Evolutionary conservation across 2,113 vertebrate species (phyloP), one percentile per base, ranked within the genome.

Genomic region (Orientallactaga bullata): DNA sequence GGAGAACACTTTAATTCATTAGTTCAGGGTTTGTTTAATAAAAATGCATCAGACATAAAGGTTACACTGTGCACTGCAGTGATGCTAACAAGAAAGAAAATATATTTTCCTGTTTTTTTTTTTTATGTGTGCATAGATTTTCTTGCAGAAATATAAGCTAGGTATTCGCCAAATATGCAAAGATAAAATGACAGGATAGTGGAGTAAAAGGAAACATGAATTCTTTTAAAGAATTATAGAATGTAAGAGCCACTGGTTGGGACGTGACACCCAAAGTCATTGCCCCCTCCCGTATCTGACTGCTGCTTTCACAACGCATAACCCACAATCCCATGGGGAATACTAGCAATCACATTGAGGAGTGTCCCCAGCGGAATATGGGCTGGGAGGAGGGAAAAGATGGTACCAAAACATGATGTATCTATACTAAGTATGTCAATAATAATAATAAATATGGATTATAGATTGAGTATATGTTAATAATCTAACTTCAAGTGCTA

Each of bases 161-260:
- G 2, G 9, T 92, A 7, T 61, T 39, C 30, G 84, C 55, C 2
- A 63, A 92, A 71, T 39, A 60, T 23, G 9, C 11, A 79, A 4
- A 97, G 39, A 97, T 81, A 3, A 95, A 90, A 10, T 78, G 24
- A 88, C 78, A 58, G 68, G 60, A 84, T 0, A 28, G n/a, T 68
- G 4, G 8, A 83, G n/a, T 58, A 47, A 91, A 95, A 85, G 47
- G 30, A 79, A 85, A 42, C 51, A 61, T 80, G 68, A 93, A 93
- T 92, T 85, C 2, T 83, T 79, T 21, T 55, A 87, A 96, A 96
- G 28, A 42, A 23, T 82, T 47, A 26, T 55, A 47, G 42, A 47
- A 47, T 47, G 42, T 47, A 47, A 47, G 8, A 47, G 42, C 42
- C 42, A 47, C 42, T 6, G 42, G 42, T 47, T 47, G 42, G 42